phyloP scores from a whole-genome alignment of 2,113 vertebrate species.

The Indicator indicator region DNA sequence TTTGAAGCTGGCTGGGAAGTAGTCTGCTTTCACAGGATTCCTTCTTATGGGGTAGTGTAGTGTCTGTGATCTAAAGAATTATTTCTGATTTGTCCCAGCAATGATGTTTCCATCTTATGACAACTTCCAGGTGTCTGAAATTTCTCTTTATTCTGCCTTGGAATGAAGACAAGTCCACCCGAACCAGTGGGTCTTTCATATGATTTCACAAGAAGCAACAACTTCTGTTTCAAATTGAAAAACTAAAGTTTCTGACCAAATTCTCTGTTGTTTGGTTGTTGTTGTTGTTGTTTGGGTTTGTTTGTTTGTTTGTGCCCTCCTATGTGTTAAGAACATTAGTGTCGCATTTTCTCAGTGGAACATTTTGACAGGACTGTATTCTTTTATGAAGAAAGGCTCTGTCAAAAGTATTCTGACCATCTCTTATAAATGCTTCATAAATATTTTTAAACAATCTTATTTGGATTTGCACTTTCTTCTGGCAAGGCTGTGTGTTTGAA shows the following conservation, averaged over 20 bases:
- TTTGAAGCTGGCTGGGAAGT: not conserved
- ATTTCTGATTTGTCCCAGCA: not conserved
- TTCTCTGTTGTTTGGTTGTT: not conserved
- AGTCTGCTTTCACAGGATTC: not conserved
- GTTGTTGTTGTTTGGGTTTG: not conserved
- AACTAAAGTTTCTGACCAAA: not conserved
- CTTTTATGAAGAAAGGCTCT: not conserved
- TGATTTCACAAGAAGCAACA: not conserved
- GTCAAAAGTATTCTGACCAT: not conserved
- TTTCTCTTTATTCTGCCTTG: not conserved
- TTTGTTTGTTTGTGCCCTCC: not conserved
- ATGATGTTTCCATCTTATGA: not conserved
- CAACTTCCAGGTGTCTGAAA: not conserved
- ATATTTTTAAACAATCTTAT: not conserved
- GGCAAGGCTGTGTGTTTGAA: not conserved
- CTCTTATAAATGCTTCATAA: not conserved
- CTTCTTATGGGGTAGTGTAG: rapidly evolving
- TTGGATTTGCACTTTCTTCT: constrained; percentile 3
- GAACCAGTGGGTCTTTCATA: not conserved
- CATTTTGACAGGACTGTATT: not conserved
- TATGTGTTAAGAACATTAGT: not conserved
- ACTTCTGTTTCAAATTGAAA: not conserved
- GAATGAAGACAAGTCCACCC: not conserved
- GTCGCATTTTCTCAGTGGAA: not conserved
- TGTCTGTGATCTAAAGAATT: not conserved